Percentiles rank a stretch among this genome's conserved stretches.
These are phyloP conservation scores for Trichoplusia ni DNA, from an alignment of 1,140 invertebrate genomes.

Conservation along the genomic window DNA sequence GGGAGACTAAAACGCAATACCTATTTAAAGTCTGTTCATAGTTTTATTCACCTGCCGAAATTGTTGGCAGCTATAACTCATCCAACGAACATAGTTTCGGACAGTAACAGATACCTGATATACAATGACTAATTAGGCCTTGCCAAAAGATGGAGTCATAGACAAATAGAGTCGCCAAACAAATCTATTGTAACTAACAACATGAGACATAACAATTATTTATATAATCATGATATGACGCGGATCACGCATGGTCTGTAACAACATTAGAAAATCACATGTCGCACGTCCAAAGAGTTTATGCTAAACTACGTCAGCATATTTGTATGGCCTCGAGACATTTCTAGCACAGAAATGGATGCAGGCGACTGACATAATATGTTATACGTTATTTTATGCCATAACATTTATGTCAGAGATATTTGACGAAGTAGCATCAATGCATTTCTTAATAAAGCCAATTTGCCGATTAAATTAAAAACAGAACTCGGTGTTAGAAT, in stretches of 20 bases:
- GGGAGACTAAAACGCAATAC: too few relatives aligned
- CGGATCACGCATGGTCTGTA: not conserved
- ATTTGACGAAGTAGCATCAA: not conserved
- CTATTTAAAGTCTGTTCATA: too few relatives aligned
- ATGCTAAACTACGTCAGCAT: not conserved
- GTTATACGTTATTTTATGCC: not conserved
- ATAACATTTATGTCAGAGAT: constrained; percentile 13
- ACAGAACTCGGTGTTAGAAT: constrained; percentile 7
- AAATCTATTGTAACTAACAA: not conserved
- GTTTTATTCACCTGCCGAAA: too few relatives aligned
- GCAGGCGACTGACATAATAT: not conserved
- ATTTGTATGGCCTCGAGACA: not conserved
- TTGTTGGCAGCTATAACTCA: too few relatives aligned
- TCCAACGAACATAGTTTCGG: not conserved
- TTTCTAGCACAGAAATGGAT: not conserved
- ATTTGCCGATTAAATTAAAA: too few relatives aligned
- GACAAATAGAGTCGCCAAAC: constrained; percentile 9
- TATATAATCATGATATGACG: too few relatives aligned
- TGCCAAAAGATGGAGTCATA: constrained; percentile 3
- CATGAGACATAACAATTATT: not conserved
- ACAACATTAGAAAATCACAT: not conserved
- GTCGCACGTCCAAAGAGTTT: not conserved
- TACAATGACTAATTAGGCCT: not conserved
- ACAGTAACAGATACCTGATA: not conserved
- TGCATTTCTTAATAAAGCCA: too few relatives aligned